A percentile compares a stretch with the other conserved stretches of the same genome.
These are phyloP conservation scores for Takifugu rubripes DNA, from an alignment of 2,797 vertebrate species.

Conservation along the genomic window DNA sequence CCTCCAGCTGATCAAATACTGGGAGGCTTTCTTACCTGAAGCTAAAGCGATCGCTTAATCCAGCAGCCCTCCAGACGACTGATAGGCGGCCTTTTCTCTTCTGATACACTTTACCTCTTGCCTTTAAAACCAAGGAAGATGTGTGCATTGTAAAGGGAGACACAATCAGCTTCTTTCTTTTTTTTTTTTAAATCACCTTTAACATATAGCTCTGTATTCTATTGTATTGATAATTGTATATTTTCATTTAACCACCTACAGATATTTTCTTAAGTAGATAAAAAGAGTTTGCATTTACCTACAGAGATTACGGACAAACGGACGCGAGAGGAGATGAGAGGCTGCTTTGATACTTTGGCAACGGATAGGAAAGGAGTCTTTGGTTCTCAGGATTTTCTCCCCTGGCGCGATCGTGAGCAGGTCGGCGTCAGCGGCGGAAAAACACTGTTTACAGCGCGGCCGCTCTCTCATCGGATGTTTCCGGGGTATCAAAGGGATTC, in stretches of 20 bases:
- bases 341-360: conserved; percentile 25
- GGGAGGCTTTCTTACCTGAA: conserved; percentile 97
- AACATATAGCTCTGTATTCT: conserved; percentile 73
- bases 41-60: conserved; percentile 96
- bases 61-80: conserved; percentile 39
- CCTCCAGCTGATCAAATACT: conserved; percentile 92
- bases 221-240: conserved; percentile 80
- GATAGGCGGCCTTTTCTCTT: conserved; percentile 73
- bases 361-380: conserved; percentile 11
- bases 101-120: conserved; percentile 85
- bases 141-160: conserved; percentile 69
- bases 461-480: conserved; percentile 33
- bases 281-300: conserved; percentile 45
- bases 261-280: conserved; percentile 91
- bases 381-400: conserved; percentile 51
- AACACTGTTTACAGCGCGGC: conserved; percentile 62
- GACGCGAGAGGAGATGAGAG: conserved; percentile 28
- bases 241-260: conserved; percentile 86
- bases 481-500: conserved; percentile 58
- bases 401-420: conserved; percentile 34
- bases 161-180: conserved; percentile 67
- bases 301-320: conserved; percentile 35
- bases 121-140: conserved; percentile 76
- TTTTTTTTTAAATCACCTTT: conserved; percentile 57
- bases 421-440: conserved; percentile 47